These are phyloP conservation scores for Pocillopora damicornis DNA, from an alignment of 64 coral and sea anemone species.

Conservation along the genomic window DNA sequence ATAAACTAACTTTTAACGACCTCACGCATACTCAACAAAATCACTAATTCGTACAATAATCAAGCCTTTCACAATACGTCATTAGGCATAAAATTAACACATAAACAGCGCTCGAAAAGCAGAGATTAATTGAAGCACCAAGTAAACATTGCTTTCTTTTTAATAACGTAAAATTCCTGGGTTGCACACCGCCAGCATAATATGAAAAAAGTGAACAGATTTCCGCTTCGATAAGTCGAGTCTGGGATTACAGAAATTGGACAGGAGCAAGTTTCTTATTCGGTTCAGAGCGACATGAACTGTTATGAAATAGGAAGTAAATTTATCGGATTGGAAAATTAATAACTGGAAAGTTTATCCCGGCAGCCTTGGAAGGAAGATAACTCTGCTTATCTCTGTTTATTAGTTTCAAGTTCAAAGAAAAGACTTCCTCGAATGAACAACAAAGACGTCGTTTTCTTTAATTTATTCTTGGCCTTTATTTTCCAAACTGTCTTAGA, in stretches of 20 bases:
- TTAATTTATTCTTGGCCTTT: too few species aligned
- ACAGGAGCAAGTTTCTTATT: not conserved
- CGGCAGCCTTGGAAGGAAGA: not conserved
- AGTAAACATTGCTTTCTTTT: conserved; percentile 8
- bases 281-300: conserved; percentile 3
- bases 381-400: not conserved
- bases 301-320: conserved; percentile 18
- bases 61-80: not conserved
- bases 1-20: conserved; percentile 14
- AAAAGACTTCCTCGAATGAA: not conserved
- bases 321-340: conserved; percentile 32
- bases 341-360: not conserved
- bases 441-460: not conserved
- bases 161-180: conserved; percentile 12
- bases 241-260: not conserved
- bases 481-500: too few species aligned
- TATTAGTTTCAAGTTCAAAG: not conserved
- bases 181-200: not conserved
- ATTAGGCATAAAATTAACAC: not conserved
- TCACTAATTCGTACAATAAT: not conserved
- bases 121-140: conserved; percentile 10
- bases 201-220: conserved; percentile 2
- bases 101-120: not conserved
- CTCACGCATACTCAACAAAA: not conserved
- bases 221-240: conserved; percentile 24